Percentiles rank a stretch among this genome's conserved stretches.
Conservation (phyloP, 2,888 invertebrate genomes). For the Patella caerulea region DNA sequence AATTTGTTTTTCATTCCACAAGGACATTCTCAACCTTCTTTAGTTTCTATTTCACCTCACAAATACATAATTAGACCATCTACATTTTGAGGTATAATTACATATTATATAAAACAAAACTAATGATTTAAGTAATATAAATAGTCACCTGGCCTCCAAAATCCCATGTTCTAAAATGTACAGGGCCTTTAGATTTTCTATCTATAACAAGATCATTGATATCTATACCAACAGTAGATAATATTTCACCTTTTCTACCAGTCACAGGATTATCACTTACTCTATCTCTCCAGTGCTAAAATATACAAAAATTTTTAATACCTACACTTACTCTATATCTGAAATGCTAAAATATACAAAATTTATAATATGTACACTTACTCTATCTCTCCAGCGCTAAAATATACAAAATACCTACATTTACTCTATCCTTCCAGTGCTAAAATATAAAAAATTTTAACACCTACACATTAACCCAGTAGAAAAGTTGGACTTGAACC, state of each 20-base stretch:
- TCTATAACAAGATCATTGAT: slow-evolving; percentile 93
- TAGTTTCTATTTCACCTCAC: no score
- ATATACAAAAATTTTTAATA: background rate
- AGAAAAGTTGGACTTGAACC: no score
- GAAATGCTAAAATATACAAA: background rate
- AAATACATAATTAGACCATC: no score
- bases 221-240: slow-evolving; percentile 98
- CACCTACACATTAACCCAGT: no score
- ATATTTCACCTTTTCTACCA: slow-evolving; percentile 60
- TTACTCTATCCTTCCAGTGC: slow-evolving; percentile 42
- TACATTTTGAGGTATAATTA: no score
- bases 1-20: no score
- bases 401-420: slow-evolving; percentile 11
- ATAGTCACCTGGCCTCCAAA: slow-evolving; percentile 88
- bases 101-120: no score
- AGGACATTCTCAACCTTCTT: no score
- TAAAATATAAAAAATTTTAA: slow-evolving; percentile 3
- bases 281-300: slow-evolving; percentile 43
- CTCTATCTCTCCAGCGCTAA: slow-evolving; percentile 43
- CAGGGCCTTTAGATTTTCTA: slow-evolving; percentile 63
- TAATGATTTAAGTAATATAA: no score
- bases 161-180: slow-evolving; percentile 89
- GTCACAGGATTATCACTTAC: slow-evolving; percentile 27
- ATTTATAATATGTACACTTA: slow-evolving; percentile 22
- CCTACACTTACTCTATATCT: background rate